Base-by-base conservation (phyloP, 2,888 invertebrate species). In the Eulithis prunata region DNA sequence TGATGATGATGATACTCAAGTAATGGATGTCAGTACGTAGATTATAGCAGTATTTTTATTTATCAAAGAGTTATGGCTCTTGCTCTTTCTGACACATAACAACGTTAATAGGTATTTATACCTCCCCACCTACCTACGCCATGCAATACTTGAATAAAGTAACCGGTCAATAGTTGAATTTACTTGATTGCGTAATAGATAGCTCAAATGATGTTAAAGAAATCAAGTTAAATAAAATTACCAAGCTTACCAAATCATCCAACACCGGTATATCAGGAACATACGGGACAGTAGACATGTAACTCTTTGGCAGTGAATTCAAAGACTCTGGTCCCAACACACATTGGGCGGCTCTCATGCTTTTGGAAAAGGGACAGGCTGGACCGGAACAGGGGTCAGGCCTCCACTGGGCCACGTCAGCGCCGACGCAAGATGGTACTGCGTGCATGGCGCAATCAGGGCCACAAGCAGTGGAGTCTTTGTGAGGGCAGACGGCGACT, bases 291-390 rank as follows among this genome's bases (percentile, higher is more conserved):
- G 69, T 38, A 12, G 68, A 10, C n/a, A 47, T 21, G 45, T 57
- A 60, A 14, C 55, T 54, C 46, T 70, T 64, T 0, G 69, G 69
- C 0, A 70, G 38, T 3, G 78, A 47, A 10, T 69, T 72, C 3
- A 86, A 55, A 0, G 78, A 65, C 11, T 88, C 89, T 0, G 84
- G 80, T 1, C 87, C 87, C 2, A 89, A 74, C 0, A 84, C 75
- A 66, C 90, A 91, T 66, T 89, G 90, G 0, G 89, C 90, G 0
- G 89, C 88, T 64, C 89, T 81, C 87, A 89, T 86, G 47, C 86
- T 86, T 64, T 85, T 88, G 3, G 71, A 46, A 65, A 83, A 85
- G 3, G 76, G 70, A 54, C 89, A 87, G 0, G 79, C 71, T 0
- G 78, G 66, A 4, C 76, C 82, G 21, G 77, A 73, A 61, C 90